A percentile compares a stretch with the other conserved stretches of the same genome.
Evolutionary conservation across 2,113 vertebrate genomes (phyloP).

Genomic region (Corythornis cristatus): DNA sequence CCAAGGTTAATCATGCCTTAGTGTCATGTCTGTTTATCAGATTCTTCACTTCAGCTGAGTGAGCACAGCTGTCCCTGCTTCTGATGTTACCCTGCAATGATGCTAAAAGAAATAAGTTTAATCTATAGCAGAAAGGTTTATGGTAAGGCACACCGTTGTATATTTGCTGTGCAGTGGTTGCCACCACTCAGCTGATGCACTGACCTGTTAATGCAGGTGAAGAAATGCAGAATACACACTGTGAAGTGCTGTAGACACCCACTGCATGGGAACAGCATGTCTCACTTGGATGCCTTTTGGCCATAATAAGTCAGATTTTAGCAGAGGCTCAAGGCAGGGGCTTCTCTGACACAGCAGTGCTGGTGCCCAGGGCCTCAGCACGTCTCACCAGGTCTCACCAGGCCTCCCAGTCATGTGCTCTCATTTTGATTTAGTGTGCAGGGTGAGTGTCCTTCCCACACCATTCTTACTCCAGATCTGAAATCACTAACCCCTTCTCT

Average conservation of each 20-base stretch:
- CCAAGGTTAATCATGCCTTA: background rate
- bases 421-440: background rate
- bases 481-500: background rate
- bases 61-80: background rate
- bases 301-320: background rate
- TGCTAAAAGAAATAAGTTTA: background rate
- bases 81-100: background rate
- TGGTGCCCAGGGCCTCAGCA: background rate
- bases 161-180: background rate
- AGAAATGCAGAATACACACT: background rate
- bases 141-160: background rate
- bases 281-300: background rate
- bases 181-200: background rate
- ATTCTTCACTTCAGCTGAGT: background rate
- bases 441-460: background rate
- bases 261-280: background rate
- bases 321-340: background rate
- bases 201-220: background rate
- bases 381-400: rapidly evolving
- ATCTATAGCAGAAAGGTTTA: background rate
- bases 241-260: background rate
- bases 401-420: background rate
- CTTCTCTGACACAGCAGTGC: background rate
- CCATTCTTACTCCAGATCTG: background rate
- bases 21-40: background rate